Evolutionary conservation across 2,797 vertebrate genomes (phyloP).

Genomic region (Podargus strigoides): DNA sequence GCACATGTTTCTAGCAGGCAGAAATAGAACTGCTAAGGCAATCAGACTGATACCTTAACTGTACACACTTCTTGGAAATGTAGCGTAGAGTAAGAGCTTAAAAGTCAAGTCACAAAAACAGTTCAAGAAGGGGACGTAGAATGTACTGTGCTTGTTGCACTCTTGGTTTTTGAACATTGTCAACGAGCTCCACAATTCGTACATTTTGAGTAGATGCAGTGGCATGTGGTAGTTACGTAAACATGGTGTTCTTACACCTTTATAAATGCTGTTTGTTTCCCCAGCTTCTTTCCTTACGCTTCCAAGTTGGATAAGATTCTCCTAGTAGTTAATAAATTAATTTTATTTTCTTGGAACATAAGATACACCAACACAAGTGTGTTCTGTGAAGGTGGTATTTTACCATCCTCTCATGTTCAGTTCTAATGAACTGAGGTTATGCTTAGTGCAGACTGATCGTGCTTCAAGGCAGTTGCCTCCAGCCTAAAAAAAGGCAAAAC

Average conservation of each 20-base stretch:
- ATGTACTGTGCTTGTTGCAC: neutral
- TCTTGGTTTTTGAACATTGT: neutral
- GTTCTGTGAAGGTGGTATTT: constrained; percentile 47
- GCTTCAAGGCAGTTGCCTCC: neutral
- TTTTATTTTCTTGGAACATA: neutral
- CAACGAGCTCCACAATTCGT: neutral
- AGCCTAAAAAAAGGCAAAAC: neutral
- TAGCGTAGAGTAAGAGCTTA: neutral
- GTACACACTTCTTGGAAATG: neutral
- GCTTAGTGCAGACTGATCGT: neutral
- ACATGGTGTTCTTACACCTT: neutral
- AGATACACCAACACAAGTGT: neutral
- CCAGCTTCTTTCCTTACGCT: neutral
- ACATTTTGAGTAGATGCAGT: neutral
- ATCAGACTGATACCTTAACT: neutral
- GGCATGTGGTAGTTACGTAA: neutral
- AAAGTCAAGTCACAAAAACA: neutral
- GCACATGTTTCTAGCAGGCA: neutral
- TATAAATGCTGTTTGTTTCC: neutral
- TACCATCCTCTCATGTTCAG: neutral
- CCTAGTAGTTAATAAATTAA: neutral
- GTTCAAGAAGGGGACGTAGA: neutral
- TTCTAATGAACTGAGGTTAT: neutral
- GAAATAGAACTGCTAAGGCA: neutral
- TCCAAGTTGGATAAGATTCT: constrained; percentile 8